Evolutionary conservation across 2,888 invertebrate species (phyloP).

Genomic region (Troilus luridus): DNA sequence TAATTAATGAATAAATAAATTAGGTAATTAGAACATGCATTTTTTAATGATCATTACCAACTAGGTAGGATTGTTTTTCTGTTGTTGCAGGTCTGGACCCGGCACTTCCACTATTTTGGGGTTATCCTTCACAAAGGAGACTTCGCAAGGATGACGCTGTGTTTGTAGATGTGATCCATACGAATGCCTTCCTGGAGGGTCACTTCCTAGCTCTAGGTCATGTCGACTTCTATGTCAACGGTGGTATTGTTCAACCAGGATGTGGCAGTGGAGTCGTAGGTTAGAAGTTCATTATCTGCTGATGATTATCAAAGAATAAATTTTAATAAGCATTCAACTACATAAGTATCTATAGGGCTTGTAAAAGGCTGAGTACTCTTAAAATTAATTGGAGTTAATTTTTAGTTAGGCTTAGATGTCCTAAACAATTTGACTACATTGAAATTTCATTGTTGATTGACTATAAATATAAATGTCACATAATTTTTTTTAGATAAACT

Average conservation of each 20-base stretch:
- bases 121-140: slow-evolving; percentile 69
- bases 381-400: too few relatives aligned
- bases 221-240: slow-evolving; percentile 81
- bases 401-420: too few relatives aligned
- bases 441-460: neutral
- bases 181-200: slow-evolving; percentile 80
- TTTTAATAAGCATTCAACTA: neutral
- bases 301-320: neutral
- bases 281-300: neutral
- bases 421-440: neutral
- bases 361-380: too few relatives aligned
- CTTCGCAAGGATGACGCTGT: slow-evolving; percentile 76
- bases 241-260: slow-evolving; percentile 78
- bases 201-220: slow-evolving; percentile 78
- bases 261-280: slow-evolving; percentile 70
- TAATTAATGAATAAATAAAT: too few relatives aligned
- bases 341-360: too few relatives aligned
- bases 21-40: too few relatives aligned
- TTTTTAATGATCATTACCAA: too few relatives aligned
- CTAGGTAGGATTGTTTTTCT: neutral
- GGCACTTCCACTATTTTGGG: slow-evolving; percentile 74
- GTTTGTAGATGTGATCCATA: slow-evolving; percentile 81
- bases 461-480: too few relatives aligned
- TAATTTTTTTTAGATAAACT: slow-evolving; percentile 59
- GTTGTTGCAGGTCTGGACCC: slow-evolving; percentile 74